These are phyloP conservation scores for Chromis chromis DNA, from an alignment of 2,797 vertebrate species.

Conservation along the genomic window DNA sequence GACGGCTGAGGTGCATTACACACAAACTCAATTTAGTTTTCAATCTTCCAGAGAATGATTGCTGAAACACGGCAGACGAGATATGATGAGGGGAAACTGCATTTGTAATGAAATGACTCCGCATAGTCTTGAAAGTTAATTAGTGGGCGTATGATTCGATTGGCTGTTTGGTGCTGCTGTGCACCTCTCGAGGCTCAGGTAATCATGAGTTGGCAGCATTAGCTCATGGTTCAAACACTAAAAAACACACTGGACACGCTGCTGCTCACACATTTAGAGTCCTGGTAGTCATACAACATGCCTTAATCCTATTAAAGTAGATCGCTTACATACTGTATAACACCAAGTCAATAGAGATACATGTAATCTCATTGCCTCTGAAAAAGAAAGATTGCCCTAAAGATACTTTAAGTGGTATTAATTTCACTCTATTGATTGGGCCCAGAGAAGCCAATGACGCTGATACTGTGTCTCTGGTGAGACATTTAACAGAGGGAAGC, in stretches of 20 bases:
- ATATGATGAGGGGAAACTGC: conserved; percentile 56
- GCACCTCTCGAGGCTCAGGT: conserved; percentile 8
- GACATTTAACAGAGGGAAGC: conserved; percentile 73
- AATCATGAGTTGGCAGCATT: conserved; percentile 32
- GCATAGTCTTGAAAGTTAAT: conserved; percentile 61
- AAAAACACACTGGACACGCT: conserved; percentile 28
- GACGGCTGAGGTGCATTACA: conserved; percentile 33
- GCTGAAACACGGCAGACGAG: conserved; percentile 42
- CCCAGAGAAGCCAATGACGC: conserved; percentile 58
- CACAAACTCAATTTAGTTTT: conserved; percentile 66
- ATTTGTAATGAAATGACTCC: conserved; percentile 57
- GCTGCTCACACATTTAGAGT: conserved; percentile 42
- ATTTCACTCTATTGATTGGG: conserved; percentile 79
- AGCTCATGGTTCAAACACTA: conserved; percentile 44
- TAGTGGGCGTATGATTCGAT: conserved; percentile 40
- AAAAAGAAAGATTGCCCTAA: conserved; percentile 77
- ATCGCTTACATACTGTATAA: conserved; percentile 78
- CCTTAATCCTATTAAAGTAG: conserved; percentile 81
- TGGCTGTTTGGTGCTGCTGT: conserved; percentile 9
- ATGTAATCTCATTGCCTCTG: conserved; percentile 80
- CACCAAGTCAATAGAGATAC: conserved; percentile 75
- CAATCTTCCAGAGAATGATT: conserved; percentile 61
- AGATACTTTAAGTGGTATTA: conserved; percentile 80
- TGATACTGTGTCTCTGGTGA: conserved; percentile 73
- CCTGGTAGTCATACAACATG: conserved; percentile 59